phyloP scores from a whole-genome alignment of 1,140 invertebrate genomes.

The Orchesella cincta region DNA sequence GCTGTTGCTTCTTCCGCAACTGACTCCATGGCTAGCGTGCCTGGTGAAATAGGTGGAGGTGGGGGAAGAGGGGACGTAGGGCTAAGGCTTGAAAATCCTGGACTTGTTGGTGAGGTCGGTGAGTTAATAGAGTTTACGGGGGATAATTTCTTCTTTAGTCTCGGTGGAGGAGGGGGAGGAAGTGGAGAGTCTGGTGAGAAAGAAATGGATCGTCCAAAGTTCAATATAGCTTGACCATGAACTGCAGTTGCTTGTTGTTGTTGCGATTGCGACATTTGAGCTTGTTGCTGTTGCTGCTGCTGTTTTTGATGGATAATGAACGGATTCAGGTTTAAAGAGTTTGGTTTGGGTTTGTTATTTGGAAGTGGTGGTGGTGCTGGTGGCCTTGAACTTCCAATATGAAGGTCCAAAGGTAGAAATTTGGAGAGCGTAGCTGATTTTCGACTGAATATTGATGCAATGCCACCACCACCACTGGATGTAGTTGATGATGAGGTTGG shows the following conservation, averaged over 20 bases:
- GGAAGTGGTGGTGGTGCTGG: neutral
- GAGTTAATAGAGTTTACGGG: conserved; percentile 27
- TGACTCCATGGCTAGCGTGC: neutral
- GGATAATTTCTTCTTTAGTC: conserved; percentile 31
- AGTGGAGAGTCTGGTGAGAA: neutral
- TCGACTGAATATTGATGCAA: neutral
- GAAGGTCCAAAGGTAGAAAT: conserved; percentile 8
- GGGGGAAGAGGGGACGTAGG: neutral
- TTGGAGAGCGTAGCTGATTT: neutral
- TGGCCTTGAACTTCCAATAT: neutral
- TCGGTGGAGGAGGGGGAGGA: conserved; percentile 39
- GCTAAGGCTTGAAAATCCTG: neutral
- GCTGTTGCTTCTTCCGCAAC: neutral
- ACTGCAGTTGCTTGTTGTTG: no score
- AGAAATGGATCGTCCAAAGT: neutral
- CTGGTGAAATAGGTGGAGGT: conserved; percentile 1
- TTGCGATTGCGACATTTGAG: neutral
- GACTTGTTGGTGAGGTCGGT: neutral
- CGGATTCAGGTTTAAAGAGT: neutral
- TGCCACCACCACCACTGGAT: conserved; percentile 1
- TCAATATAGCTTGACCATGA: neutral
- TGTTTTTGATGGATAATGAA: conserved; percentile 10
- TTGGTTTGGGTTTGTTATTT: neutral
- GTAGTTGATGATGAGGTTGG: conserved; percentile 32
- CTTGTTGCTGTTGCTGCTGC: neutral